Base-by-base conservation (phyloP, 2,888 invertebrate species). In the Alcis repandata region DNA sequence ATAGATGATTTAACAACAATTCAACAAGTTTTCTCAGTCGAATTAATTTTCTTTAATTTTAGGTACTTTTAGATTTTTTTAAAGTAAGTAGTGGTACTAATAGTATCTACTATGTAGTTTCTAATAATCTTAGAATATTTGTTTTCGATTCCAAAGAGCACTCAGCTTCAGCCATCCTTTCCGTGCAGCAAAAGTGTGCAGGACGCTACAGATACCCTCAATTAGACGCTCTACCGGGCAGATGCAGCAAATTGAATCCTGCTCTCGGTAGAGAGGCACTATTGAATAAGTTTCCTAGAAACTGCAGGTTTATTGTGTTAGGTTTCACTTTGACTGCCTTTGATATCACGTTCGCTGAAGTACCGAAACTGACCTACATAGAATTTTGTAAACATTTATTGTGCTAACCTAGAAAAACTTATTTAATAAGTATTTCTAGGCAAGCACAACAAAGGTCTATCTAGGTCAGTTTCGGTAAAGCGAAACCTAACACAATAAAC, bases 241-340 rank as follows among this genome's bases (percentile, higher is more conserved):
- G 61, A 48, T 61, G 58, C 67, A 67, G 63, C 46, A 72, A 71
- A 71, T 74, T 67, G 68, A 70, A 71, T 68, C 46, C 33, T 52
- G 45, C 63, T 62, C 48, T 36, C 64, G 48, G 20, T 15, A 59
- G 57, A 68, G 62, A 67, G 61, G 48, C 32, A 41, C 61, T 56
- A 56, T 59, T 65, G 63, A 62, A 57, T 43, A 38, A 54, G 57
- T 59, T 66, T 59, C 46, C 49, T 41, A 22, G 38, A 41, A 52
- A 49, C 57, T 49, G 41, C 64, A n/a, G 19, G 54, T 57, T 65
- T 63, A 65, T 60, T 70, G 20, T 52, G 59, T 69, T 67, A 69
- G 52, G 56, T 56, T 9, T 17, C 33, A 33, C 49, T 52, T 40
- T 57, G 27, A 36, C 22, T 7, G 22, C 66, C 45, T 66, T 58